Evolutionary conservation across 2,113 vertebrate species (phyloP).

Genomic region (Eubucco bourcierii): DNA sequence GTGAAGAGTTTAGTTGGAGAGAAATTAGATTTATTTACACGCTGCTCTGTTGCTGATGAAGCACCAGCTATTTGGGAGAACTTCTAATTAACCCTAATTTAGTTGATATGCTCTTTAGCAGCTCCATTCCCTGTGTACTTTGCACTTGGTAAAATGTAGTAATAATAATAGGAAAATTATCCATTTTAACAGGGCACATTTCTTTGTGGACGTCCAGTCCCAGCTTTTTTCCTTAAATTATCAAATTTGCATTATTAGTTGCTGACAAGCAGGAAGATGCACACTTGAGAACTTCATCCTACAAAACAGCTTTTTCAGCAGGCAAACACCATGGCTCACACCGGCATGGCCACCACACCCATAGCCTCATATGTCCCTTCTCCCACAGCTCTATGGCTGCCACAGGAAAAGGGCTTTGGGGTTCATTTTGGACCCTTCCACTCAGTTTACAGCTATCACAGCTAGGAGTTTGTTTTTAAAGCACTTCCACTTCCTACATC

Average conservation of each 20-base stretch:
- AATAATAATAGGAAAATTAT: constrained; percentile 7
- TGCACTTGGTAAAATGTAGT: constrained; percentile 55
- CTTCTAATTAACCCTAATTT: constrained; percentile 93
- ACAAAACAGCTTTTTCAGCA: not conserved
- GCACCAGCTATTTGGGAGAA: constrained; percentile 79
- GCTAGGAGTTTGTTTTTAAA: not conserved
- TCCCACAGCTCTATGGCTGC: not conserved
- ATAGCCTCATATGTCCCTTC: rapidly evolving
- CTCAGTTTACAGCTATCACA: not conserved
- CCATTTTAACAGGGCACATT: not conserved
- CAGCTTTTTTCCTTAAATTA: not conserved
- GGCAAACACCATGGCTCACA: rapidly evolving
- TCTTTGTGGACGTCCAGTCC: not conserved
- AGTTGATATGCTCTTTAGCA: constrained; percentile 70
- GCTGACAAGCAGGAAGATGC: not conserved
- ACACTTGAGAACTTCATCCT: not conserved
- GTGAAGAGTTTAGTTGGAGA: constrained; percentile 77
- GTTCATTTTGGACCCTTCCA: not conserved
- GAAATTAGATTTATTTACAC: constrained; percentile 95
- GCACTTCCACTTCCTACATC: not conserved
- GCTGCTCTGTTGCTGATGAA: constrained; percentile 85
- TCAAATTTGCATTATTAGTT: not conserved
- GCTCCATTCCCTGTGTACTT: constrained; percentile 29
- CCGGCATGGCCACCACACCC: rapidly evolving
- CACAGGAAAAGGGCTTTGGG: not conserved